Percentiles rank a stretch among this genome's conserved stretches.
phyloP scores from a whole-genome alignment of 2,888 invertebrate genomes.

The Emesis castigata region DNA sequence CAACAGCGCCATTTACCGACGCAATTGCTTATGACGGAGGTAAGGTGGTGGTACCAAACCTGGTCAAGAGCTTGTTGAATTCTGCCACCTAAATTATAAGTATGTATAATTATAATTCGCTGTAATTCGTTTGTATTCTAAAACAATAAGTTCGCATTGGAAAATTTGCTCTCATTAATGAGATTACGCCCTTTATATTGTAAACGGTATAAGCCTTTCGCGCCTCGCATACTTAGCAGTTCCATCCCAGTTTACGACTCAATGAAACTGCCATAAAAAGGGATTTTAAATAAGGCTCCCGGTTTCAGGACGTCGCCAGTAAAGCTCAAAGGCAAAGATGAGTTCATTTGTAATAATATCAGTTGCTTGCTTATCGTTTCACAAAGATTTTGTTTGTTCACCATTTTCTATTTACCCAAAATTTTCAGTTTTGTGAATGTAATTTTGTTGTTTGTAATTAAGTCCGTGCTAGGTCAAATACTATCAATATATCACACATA shows the following conservation, averaged over 20 bases:
- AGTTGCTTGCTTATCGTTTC: neutral
- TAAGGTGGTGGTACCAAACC: too few relatives aligned
- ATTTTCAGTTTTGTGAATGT: too few relatives aligned
- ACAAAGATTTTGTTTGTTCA: too few relatives aligned
- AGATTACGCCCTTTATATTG: neutral
- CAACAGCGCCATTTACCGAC: too few relatives aligned
- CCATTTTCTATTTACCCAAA: too few relatives aligned
- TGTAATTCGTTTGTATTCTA: neutral
- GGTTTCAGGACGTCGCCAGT: neutral
- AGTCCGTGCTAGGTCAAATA: too few relatives aligned
- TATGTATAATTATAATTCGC: neutral
- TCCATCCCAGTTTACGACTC: neutral
- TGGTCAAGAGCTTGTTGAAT: too few relatives aligned
- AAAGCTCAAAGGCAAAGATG: neutral
- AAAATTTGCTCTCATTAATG: neutral
- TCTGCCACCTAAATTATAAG: too few relatives aligned
- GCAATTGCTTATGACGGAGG: too few relatives aligned
- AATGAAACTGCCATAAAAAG: conserved; percentile 1
- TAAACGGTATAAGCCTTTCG: neutral
- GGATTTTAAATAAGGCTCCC: neutral
- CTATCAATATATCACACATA: too few relatives aligned
- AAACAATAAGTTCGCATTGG: neutral
- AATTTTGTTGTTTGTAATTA: too few relatives aligned
- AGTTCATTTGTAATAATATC: neutral
- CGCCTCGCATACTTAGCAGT: neutral